Conservation (phyloP, 2,888 invertebrate species). For the Gastrophysa polygoni region DNA sequence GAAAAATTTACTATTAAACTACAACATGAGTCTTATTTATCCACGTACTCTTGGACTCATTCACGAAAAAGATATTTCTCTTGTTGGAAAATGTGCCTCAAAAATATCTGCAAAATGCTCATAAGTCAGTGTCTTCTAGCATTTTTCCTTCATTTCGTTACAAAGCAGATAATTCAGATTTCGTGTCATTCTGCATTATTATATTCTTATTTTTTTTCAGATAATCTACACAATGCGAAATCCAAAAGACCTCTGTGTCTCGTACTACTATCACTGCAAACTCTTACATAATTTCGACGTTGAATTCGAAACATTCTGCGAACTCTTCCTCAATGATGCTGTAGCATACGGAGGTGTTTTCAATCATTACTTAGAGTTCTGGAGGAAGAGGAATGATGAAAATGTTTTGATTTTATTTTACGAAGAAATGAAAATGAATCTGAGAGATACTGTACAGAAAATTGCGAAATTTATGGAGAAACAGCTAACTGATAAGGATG, state of each 20-base stretch:
- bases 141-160: too few species aligned
- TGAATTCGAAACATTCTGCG: constrained; percentile 76
- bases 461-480: constrained; percentile 77
- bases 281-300: constrained; percentile 67
- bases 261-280: constrained; percentile 83
- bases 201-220: constrained; percentile 56
- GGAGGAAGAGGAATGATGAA: constrained; percentile 71
- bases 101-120: too few species aligned
- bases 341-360: constrained; percentile 70
- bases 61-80: too few species aligned
- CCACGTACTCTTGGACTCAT: too few species aligned
- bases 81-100: too few species aligned
- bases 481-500: constrained; percentile 68
- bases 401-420: constrained; percentile 81
- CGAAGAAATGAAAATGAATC: constrained; percentile 81
- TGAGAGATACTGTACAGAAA: constrained; percentile 62
- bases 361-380: constrained; percentile 69
- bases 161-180: too few species aligned
- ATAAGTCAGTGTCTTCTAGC: too few species aligned
- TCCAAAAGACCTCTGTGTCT: constrained; percentile 89
- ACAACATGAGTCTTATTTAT: too few species aligned
- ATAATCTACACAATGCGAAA: constrained; percentile 87
- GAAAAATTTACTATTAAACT: too few species aligned
- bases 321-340: constrained; percentile 72
- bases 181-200: neutral